A percentile compares a stretch with the other conserved stretches of the same genome.
Conservation (phyloP, 2,113 vertebrate genomes). For the Catharus fuscescens region DNA sequence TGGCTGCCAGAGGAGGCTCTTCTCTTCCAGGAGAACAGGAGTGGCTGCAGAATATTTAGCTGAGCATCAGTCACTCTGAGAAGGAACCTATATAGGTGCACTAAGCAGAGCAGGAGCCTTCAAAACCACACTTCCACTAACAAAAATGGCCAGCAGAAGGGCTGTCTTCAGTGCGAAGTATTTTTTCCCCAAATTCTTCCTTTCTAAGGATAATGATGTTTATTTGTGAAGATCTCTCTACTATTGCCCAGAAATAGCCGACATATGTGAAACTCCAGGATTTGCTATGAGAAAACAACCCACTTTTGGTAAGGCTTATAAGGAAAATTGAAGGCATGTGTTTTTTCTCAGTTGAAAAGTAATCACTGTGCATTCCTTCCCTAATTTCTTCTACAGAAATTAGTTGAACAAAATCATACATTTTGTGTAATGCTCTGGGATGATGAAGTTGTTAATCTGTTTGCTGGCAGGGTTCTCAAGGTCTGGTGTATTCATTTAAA, state of each 20-base stretch:
- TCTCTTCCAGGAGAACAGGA: not conserved
- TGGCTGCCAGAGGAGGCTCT: not conserved
- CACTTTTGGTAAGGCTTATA: not conserved
- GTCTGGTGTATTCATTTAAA: not conserved
- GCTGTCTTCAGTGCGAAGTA: not conserved
- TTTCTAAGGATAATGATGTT: not conserved
- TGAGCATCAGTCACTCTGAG: not conserved
- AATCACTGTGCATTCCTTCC: not conserved
- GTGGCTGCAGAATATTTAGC: not conserved
- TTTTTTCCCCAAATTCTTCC: not conserved
- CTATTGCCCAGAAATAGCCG: conserved; percentile 6
- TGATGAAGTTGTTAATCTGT: not conserved
- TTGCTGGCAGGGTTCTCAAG: not conserved
- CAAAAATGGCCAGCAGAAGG: not conserved
- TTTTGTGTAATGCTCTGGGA: not conserved
- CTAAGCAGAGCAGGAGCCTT: not conserved
- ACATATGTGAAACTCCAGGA: not conserved
- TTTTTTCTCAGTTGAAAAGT: not conserved
- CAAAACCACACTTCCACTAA: not conserved
- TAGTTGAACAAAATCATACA: not conserved
- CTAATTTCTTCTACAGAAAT: not conserved
- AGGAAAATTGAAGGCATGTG: not conserved
- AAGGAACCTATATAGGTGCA: not conserved
- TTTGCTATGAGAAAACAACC: conserved; percentile 9
- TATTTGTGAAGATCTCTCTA: not conserved